Percentiles rank a stretch among this genome's conserved stretches.
These are phyloP conservation scores for Helicoverpa zea DNA, from an alignment of 1,140 invertebrate genomes.

Conservation along the genomic window DNA sequence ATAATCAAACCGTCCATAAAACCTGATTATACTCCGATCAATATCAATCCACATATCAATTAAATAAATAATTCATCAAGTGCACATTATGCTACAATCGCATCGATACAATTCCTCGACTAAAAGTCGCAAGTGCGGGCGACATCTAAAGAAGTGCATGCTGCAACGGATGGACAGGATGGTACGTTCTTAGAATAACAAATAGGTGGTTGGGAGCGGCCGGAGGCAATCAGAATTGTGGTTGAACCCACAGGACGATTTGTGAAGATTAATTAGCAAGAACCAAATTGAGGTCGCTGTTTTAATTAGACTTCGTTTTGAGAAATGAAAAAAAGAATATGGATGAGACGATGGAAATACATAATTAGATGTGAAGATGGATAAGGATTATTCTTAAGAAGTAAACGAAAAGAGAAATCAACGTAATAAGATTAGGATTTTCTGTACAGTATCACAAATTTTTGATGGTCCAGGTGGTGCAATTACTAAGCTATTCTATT, in stretches of 20 bases:
- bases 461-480: no score
- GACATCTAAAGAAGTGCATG: conserved; percentile 41
- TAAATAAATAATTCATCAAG: conserved; percentile 35
- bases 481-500: no score
- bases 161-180: conserved; percentile 48
- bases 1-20: conserved; percentile 25
- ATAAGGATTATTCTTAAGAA: background rate
- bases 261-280: conserved; percentile 46
- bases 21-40: conserved; percentile 21
- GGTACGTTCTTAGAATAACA: conserved; percentile 60
- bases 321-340: background rate
- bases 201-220: conserved; percentile 50
- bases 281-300: conserved; percentile 26
- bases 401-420: background rate
- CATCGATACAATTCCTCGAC: conserved; percentile 36
- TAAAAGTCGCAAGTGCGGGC: conserved; percentile 37
- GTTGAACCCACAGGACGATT: conserved; percentile 42
- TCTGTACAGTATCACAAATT: no score
- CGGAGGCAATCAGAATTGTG: conserved; percentile 48
- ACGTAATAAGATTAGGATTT: no score
- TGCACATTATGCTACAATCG: conserved; percentile 4
- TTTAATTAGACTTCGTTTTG: conserved; percentile 34
- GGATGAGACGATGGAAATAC: conserved; percentile 1
- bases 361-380: background rate
- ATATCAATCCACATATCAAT: conserved; percentile 20